Percentiles rank a stretch among this genome's conserved stretches.
Conservation (phyloP, 2,888 invertebrate species). For the Sepioteuthis lessoniana region DNA sequence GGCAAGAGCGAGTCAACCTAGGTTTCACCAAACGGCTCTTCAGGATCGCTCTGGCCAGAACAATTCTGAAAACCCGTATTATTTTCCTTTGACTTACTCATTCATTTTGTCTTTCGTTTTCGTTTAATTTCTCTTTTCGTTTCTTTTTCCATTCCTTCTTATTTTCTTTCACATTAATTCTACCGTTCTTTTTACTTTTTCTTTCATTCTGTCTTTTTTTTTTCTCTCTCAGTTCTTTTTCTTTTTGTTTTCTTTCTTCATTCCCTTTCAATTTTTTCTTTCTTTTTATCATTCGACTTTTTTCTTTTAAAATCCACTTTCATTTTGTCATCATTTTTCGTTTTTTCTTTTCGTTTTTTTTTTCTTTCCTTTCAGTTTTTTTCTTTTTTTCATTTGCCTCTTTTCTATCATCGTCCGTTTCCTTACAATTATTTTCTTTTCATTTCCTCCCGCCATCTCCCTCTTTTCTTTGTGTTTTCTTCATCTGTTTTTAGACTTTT, state of each 20-base stretch:
- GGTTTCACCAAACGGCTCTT: too few species aligned
- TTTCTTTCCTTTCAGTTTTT: not conserved
- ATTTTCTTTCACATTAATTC: too few species aligned
- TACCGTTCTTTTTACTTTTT: not conserved
- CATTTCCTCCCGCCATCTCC: not conserved
- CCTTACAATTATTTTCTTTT: not conserved
- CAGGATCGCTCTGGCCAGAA: too few species aligned
- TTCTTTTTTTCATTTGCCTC: not conserved
- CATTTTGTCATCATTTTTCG: not conserved
- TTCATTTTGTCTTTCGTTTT: too few species aligned
- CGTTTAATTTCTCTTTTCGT: too few species aligned
- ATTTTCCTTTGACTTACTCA: too few species aligned
- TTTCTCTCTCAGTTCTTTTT: not conserved
- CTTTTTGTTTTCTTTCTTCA: not conserved
- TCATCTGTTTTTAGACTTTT: not conserved
- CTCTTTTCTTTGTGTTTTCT: not conserved
- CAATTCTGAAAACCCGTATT: too few species aligned
- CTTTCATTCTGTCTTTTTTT: not conserved
- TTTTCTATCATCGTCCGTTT: not conserved
- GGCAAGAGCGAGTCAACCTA: too few species aligned
- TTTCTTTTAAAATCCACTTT: not conserved
- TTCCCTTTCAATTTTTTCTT: not conserved
- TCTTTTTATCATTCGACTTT: not conserved
- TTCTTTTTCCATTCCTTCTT: too few species aligned
- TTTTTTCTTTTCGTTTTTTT: not conserved